phyloP scores from a whole-genome alignment of 2,888 invertebrate species.

The Ichneumon xanthorius region DNA sequence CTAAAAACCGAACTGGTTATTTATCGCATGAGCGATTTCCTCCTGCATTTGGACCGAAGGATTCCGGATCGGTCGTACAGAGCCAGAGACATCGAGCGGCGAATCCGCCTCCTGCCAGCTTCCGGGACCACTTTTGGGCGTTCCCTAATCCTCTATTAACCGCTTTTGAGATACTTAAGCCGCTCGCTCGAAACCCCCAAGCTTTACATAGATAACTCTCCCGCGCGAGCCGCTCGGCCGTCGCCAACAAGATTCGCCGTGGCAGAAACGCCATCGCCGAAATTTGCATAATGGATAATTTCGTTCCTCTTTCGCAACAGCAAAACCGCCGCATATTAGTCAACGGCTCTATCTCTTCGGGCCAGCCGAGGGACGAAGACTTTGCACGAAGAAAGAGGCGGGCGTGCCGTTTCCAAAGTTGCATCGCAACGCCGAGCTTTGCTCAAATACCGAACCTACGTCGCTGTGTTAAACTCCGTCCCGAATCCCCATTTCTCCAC shows the following conservation, averaged over 20 bases:
- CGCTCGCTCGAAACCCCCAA: neutral
- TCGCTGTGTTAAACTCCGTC: neutral
- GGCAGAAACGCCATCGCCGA: slow-evolving; percentile 17
- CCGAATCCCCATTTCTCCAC: neutral
- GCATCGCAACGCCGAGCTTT: slow-evolving; percentile 23
- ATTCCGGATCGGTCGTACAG: slow-evolving; percentile 20
- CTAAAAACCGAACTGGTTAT: slow-evolving; percentile 64
- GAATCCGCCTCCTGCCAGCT: neutral
- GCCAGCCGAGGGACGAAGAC: neutral
- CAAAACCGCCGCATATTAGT: slow-evolving; percentile 30
- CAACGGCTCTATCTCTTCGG: slow-evolving; percentile 12
- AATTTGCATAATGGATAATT: slow-evolving; percentile 61
- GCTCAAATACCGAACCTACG: slow-evolving; percentile 29
- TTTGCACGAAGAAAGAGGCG: neutral
- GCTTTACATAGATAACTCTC: slow-evolving; percentile 25
- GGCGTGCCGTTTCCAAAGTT: slow-evolving; percentile 24
- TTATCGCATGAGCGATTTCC: slow-evolving; percentile 57
- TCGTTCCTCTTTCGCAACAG: slow-evolving; percentile 40
- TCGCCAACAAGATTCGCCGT: slow-evolving; percentile 24
- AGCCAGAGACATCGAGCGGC: slow-evolving; percentile 15
- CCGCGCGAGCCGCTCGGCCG: slow-evolving; percentile 10
- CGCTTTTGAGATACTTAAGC: slow-evolving; percentile 17
- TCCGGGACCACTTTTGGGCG: slow-evolving; percentile 23
- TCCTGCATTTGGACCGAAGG: neutral
- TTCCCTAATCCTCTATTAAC: slow-evolving; percentile 17